phyloP scores from a whole-genome alignment of 2,888 invertebrate genomes.

The Ctenicera cuprea region DNA sequence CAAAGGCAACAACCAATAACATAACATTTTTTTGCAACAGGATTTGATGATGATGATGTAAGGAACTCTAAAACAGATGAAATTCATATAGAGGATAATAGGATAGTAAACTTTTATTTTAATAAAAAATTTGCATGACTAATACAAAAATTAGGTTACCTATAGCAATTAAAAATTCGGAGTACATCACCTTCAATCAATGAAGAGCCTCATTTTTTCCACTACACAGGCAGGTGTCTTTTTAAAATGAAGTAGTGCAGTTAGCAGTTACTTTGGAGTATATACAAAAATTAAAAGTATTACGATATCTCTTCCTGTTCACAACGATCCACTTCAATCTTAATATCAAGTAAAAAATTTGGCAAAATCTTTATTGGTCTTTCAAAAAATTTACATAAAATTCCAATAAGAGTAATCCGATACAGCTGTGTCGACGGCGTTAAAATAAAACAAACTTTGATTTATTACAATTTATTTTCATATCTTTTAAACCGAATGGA shows the following conservation, averaged over 20 bases:
- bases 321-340: background rate
- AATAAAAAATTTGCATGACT: no score
- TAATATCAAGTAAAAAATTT: slow-evolving; percentile 11
- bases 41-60: no score
- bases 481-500: slow-evolving; percentile 35
- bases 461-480: slow-evolving; percentile 29
- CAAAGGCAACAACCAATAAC: no score
- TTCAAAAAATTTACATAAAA: background rate
- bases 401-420: background rate
- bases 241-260: slow-evolving; percentile 5
- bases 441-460: slow-evolving; percentile 50
- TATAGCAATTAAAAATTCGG: background rate
- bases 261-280: slow-evolving; percentile 23
- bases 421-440: slow-evolving; percentile 15
- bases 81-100: no score
- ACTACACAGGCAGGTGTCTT: background rate
- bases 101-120: no score
- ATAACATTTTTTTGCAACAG: no score
- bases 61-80: no score
- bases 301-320: background rate
- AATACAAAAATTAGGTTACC: no score
- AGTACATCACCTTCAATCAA: background rate
- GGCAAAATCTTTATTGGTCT: background rate
- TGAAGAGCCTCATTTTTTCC: background rate
- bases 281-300: background rate